phyloP scores from a whole-genome alignment of 1,140 invertebrate genomes.

The Chrysopa pallens region DNA sequence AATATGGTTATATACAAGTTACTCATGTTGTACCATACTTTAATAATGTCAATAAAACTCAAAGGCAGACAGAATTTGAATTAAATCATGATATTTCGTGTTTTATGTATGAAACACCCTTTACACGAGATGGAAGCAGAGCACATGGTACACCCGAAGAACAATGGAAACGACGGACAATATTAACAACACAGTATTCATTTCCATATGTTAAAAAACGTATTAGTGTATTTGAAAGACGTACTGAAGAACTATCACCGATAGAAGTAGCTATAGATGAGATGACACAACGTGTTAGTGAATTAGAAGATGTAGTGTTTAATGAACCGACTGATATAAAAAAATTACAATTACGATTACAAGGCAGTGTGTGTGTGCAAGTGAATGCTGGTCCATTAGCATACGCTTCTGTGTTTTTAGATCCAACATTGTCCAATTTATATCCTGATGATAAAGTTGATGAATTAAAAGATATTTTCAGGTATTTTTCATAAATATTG shows the following conservation, averaged over 20 bases:
- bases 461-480: constrained; percentile 69
- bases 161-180: constrained; percentile 73
- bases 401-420: constrained; percentile 79
- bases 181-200: constrained; percentile 61
- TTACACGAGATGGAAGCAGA: constrained; percentile 58
- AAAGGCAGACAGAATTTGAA: constrained; percentile 61
- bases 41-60: constrained; percentile 44
- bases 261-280: constrained; percentile 90
- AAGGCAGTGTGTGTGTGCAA: constrained; percentile 80
- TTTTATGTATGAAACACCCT: constrained; percentile 88
- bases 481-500: constrained; percentile 31
- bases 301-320: constrained; percentile 69
- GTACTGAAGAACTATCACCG: constrained; percentile 64
- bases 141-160: constrained; percentile 65
- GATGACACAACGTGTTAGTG: constrained; percentile 68
- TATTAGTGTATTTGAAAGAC: constrained; percentile 51
- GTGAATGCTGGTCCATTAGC: constrained; percentile 90
- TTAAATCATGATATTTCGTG: constrained; percentile 69
- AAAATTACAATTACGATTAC: constrained; percentile 73
- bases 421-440: constrained; percentile 42
- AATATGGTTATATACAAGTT: constrained; percentile 75
- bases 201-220: constrained; percentile 89
- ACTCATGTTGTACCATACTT: constrained; percentile 71
- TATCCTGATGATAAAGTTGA: constrained; percentile 69
- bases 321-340: constrained; percentile 66